These are phyloP conservation scores for Enteromius anoplus DNA, from an alignment of 2,797 vertebrate genomes.

Conservation along the genomic window DNA sequence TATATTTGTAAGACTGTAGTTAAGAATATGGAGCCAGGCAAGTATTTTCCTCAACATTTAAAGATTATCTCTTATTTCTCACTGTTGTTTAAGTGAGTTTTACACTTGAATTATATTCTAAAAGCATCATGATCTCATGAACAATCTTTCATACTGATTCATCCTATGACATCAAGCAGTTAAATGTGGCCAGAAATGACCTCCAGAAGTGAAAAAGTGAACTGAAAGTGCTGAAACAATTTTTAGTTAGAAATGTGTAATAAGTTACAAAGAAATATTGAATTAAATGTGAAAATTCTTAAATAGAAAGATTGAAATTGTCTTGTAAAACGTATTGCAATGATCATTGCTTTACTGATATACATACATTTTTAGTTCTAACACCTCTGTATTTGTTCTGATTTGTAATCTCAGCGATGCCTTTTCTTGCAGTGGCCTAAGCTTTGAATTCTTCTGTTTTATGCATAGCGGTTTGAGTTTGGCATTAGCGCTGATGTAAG, in stretches of 20 bases:
- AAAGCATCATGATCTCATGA: neutral
- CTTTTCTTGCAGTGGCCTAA: neutral
- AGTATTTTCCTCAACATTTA: neutral
- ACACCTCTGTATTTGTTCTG: neutral
- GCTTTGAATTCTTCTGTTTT: neutral
- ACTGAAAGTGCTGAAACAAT: neutral
- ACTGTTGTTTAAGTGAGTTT: neutral
- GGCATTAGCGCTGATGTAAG: neutral
- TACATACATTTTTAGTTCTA: neutral
- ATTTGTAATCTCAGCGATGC: neutral
- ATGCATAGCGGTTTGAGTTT: neutral
- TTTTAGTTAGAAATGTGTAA: neutral
- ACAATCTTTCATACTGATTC: neutral
- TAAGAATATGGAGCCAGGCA: neutral
- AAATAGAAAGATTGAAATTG: neutral
- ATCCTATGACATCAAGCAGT: neutral
- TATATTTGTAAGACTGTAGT: neutral
- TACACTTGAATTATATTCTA: neutral
- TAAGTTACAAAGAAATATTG: neutral
- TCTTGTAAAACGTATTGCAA: neutral
- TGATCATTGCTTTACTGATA: neutral
- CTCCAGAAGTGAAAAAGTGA: neutral
- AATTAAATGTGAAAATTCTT: neutral
- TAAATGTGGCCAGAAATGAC: neutral
- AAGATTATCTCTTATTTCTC: neutral